phyloP scores from a whole-genome alignment of 2,888 invertebrate genomes.

The Tigriopus californicus region DNA sequence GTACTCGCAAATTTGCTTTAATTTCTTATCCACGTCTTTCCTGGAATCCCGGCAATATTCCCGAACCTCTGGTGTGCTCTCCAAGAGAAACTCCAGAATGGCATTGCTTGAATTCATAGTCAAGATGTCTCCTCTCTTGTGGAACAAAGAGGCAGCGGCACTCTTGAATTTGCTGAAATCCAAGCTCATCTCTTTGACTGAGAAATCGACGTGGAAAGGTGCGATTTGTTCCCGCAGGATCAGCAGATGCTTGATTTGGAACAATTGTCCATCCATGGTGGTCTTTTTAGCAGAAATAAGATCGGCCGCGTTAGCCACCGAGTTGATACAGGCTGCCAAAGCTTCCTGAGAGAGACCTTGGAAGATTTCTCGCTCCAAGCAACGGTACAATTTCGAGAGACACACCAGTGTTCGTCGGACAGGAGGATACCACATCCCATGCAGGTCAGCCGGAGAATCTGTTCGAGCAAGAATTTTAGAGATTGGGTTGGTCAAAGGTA shows the following conservation, averaged over 20 bases:
- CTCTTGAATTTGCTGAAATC: slow-evolving; percentile 84
- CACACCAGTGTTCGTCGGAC: slow-evolving; percentile 85
- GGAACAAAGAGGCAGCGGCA: slow-evolving; percentile 40
- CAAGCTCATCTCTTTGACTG: slow-evolving; percentile 73
- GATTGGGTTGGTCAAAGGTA: too few relatives aligned
- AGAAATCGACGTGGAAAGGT: slow-evolving; percentile 91
- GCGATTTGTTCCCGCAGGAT: slow-evolving; percentile 94
- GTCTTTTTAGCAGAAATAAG: slow-evolving; percentile 31
- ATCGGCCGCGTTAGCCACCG: background rate
- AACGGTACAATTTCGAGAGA: slow-evolving; percentile 73
- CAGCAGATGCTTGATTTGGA: slow-evolving; percentile 89
- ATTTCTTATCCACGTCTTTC: slow-evolving; percentile 79
- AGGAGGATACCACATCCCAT: slow-evolving; percentile 99
- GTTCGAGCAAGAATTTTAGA: slow-evolving; percentile 22
- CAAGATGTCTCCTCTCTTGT: slow-evolving; percentile 64
- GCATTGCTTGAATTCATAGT: slow-evolving; percentile 72
- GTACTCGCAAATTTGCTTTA: slow-evolving; percentile 71
- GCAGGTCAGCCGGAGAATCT: slow-evolving; percentile 80
- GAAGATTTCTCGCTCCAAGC: slow-evolving; percentile 83
- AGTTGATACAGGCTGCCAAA: slow-evolving; percentile 28
- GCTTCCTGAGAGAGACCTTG: slow-evolving; percentile 94
- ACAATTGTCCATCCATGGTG: slow-evolving; percentile 80
- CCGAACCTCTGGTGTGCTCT: slow-evolving; percentile 47
- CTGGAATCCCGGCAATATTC: slow-evolving; percentile 60
- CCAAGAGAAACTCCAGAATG: slow-evolving; percentile 67